Percentiles rank a stretch among this genome's conserved stretches.
Evolutionary conservation across 2,888 invertebrate species (phyloP).

Genomic region (Hydrotaea cyrtoneurina): DNA sequence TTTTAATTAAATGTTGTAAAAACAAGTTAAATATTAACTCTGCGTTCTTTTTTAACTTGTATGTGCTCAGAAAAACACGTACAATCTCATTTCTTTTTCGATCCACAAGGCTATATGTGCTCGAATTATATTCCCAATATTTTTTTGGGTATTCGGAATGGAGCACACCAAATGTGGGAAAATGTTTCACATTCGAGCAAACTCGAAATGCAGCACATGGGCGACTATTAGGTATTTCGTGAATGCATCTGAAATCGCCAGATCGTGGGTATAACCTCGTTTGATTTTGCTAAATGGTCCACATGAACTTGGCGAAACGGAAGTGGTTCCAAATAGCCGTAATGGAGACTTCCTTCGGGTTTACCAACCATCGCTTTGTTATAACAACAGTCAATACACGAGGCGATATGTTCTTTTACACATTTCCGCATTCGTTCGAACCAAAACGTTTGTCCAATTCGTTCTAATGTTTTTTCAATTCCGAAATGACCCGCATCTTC

Average conservation of each 20-base stretch:
- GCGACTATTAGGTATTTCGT: not conserved
- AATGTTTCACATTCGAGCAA: too few relatives aligned
- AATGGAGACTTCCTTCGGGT: slow-evolving; percentile 46
- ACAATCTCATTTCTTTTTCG: too few relatives aligned
- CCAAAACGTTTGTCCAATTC: slow-evolving; percentile 57
- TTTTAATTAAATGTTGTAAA: too few relatives aligned
- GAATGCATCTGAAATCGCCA: slow-evolving; percentile 10
- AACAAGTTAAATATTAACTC: too few relatives aligned
- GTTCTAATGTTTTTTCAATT: slow-evolving; percentile 54
- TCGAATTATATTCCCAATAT: too few relatives aligned
- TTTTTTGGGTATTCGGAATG: too few relatives aligned
- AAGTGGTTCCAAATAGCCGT: slow-evolving; percentile 50
- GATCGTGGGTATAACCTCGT: not conserved
- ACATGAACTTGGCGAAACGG: slow-evolving; percentile 55
- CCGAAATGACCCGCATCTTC: slow-evolving; percentile 66
- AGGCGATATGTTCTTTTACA: not conserved
- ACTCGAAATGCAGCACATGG: too few relatives aligned
- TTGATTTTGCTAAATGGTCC: slow-evolving; percentile 32
- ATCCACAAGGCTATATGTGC: too few relatives aligned
- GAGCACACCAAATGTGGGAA: too few relatives aligned
- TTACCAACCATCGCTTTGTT: slow-evolving; percentile 30
- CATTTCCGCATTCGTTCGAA: slow-evolving; percentile 58
- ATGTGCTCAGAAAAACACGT: too few relatives aligned
- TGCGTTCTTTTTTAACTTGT: too few relatives aligned
- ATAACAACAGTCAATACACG: slow-evolving; percentile 18